Evolutionary conservation across 2,113 vertebrate genomes (phyloP), one percentile per base, ranked within the genome.

Genomic region (Thunnus thynnus): DNA sequence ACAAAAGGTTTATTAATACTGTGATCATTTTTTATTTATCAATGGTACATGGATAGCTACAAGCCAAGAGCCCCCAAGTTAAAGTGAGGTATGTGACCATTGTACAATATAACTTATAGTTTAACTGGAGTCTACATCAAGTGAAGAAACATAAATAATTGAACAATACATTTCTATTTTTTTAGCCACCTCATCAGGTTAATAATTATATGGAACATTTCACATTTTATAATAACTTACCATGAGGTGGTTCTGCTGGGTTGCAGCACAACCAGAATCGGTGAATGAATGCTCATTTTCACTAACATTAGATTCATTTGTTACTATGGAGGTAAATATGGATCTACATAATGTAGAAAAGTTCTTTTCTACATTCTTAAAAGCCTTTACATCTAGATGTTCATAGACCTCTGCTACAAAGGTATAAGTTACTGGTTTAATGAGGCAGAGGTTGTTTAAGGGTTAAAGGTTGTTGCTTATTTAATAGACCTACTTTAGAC

Each of bases 201-300:
- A 48, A 54, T 55, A 62, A 78, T 51, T 20, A 83, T 30, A 55
- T 20, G 18, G 10, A 69, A 67, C 54, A 46, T 61, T 86, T 78
- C 18, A 71, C 3, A 62, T 84, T 77, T 78, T 66, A 25, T 30
- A 54, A 85, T n/a, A 76, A 88, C 86, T 88, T 86, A 88, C 88
- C 85, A 30, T 73, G 47, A 72, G 62, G 57, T 57, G 77, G 72
- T 57, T 85, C 63, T 78, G 83, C 65, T 78, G 82, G 81, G 64
- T 61, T 79, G 63, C 52, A 70, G 75, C 77, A 72, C 77, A 88
- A 68, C 32, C 65, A 86, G 56, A 79, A 48, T 47, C 50, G 67
- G 57, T 77, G 20, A 55, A 77, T 84, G 70, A 82, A 71, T 67
- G 63, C 22, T 51, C 73, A 82, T 62, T 41, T 72, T 83, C 30